Evolutionary conservation across 2,888 invertebrate genomes (phyloP).

Genomic region (Endomychus coccineus): DNA sequence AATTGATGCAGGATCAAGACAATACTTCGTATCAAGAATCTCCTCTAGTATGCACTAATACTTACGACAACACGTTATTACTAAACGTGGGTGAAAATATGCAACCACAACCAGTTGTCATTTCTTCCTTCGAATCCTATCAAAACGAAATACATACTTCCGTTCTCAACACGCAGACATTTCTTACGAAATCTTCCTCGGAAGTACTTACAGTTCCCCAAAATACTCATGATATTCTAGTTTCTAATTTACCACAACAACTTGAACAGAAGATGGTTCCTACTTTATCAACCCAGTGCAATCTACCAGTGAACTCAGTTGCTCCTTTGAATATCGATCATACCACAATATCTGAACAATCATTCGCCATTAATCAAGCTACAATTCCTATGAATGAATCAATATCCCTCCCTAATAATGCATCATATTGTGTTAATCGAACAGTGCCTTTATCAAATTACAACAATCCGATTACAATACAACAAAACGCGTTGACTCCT

Average conservation of each 20-base stretch:
- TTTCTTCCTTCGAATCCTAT: slow-evolving; percentile 38
- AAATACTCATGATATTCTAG: slow-evolving; percentile 20
- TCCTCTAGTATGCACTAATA: slow-evolving; percentile 3
- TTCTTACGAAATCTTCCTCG: slow-evolving; percentile 32
- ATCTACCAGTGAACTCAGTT: slow-evolving; percentile 22
- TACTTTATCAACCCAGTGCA: slow-evolving; percentile 14
- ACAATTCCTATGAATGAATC: slow-evolving; percentile 21
- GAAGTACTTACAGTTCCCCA: slow-evolving; percentile 30
- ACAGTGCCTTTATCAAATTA: slow-evolving; percentile 23
- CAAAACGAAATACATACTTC: slow-evolving; percentile 39
- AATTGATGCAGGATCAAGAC: slow-evolving; percentile 34
- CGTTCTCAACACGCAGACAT: slow-evolving; percentile 37
- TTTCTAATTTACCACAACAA: slow-evolving; percentile 19
- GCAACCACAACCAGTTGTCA: slow-evolving; percentile 29
- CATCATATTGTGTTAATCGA: slow-evolving; percentile 33
- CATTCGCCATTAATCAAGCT: slow-evolving; percentile 23
- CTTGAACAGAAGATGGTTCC: slow-evolving; percentile 26
- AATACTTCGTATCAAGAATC: slow-evolving; percentile 11
- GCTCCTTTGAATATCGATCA: slow-evolving; percentile 13
- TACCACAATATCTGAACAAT: slow-evolving; percentile 17
- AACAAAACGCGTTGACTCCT: too few species aligned
- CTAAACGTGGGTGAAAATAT: slow-evolving; percentile 19
- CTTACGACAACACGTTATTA: slow-evolving; percentile 8
- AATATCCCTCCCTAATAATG: slow-evolving; percentile 23
- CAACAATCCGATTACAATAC: too few species aligned